These are phyloP conservation scores for Allolobophora icterica DNA, from an alignment of 2,888 invertebrate genomes.

Conservation along the genomic window DNA sequence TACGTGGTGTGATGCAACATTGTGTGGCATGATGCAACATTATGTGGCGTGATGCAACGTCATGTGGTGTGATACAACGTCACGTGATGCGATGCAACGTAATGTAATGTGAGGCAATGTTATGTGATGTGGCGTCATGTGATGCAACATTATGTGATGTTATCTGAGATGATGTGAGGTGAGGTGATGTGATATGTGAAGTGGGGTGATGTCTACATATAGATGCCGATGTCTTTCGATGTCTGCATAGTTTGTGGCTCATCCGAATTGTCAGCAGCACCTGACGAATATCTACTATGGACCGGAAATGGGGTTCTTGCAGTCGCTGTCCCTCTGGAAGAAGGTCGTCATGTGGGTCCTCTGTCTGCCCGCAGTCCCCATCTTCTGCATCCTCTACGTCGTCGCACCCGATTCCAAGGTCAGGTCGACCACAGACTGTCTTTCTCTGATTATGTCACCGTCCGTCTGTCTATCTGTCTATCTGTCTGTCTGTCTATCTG, in stretches of 20 bases:
- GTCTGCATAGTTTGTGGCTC: slow-evolving; percentile 73
- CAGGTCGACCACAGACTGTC: neutral
- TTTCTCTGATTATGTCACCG: neutral
- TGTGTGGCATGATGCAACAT: too few relatives aligned
- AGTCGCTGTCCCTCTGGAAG: slow-evolving; percentile 67
- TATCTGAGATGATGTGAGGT: too few relatives aligned
- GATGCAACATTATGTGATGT: neutral
- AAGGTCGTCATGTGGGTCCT: slow-evolving; percentile 55
- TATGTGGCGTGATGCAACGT: neutral
- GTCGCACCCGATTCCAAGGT: slow-evolving; percentile 54
- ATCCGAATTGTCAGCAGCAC: slow-evolving; percentile 77
- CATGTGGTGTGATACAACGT: too few relatives aligned
- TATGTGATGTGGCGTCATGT: too few relatives aligned
- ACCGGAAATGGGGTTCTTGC: slow-evolving; percentile 71
- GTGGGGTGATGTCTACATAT: too few relatives aligned
- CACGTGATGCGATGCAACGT: too few relatives aligned
- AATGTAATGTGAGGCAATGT: too few relatives aligned
- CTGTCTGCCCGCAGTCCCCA: slow-evolving; percentile 48
- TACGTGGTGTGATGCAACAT: too few relatives aligned
- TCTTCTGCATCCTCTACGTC: slow-evolving; percentile 63
- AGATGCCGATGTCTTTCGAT: neutral
- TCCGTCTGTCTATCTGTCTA: neutral
- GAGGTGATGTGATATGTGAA: neutral
- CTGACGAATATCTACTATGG: slow-evolving; percentile 76
- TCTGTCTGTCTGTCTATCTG: neutral